Conservation (phyloP, 2,113 vertebrate genomes). For the Vanacampus margaritifer region DNA sequence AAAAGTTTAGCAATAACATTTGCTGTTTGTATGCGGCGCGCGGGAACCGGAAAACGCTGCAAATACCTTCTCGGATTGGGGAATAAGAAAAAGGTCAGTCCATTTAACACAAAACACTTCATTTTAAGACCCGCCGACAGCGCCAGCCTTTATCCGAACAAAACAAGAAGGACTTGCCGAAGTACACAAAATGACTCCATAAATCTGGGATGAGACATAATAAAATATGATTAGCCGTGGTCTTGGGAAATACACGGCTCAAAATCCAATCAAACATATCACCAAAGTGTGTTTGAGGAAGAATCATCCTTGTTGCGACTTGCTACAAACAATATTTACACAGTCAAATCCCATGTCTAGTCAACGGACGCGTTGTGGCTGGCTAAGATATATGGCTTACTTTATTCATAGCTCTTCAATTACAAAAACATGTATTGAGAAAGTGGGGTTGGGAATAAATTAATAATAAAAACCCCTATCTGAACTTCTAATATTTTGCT, state of each 20-base stretch:
- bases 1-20: conserved; percentile 54
- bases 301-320: conserved; percentile 63
- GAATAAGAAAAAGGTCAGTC: conserved; percentile 26
- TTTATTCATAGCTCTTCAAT: conserved; percentile 76
- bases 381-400: conserved; percentile 70
- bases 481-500: conserved; percentile 78
- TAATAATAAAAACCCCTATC: conserved; percentile 75
- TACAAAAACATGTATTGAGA: conserved; percentile 73
- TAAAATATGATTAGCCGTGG: conserved; percentile 68
- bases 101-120: conserved; percentile 29
- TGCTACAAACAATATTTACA: conserved; percentile 71
- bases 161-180: conserved; percentile 29
- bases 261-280: conserved; percentile 72
- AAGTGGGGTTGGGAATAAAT: conserved; percentile 65
- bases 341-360: conserved; percentile 70
- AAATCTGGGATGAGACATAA: conserved; percentile 60
- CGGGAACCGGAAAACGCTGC: conserved; percentile 18
- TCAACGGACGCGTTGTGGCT: conserved; percentile 63
- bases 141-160: conserved; percentile 47
- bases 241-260: conserved; percentile 67
- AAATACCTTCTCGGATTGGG: conserved; percentile 35
- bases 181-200: conserved; percentile 62
- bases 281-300: conserved; percentile 69
- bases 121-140: conserved; percentile 41
- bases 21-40: conserved; percentile 9